Percentiles rank a stretch among this genome's conserved stretches.
Evolutionary conservation across 2,113 vertebrate species (phyloP).

Genomic region (Agelaius tricolor): DNA sequence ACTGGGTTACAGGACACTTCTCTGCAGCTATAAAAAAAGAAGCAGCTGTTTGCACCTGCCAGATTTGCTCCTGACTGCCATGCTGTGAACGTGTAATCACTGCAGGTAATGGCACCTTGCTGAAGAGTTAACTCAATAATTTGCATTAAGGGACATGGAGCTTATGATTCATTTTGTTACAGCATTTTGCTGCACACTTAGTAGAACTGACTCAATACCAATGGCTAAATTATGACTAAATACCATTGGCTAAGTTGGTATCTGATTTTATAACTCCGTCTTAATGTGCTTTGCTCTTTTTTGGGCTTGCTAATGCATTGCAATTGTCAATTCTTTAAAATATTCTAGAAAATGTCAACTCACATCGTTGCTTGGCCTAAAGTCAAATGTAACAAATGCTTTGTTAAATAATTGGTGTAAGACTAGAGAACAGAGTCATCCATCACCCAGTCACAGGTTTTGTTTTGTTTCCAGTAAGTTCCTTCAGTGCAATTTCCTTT

Average conservation of each 20-base stretch:
- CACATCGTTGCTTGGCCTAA: neutral
- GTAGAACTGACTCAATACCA: neutral
- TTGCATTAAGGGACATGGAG: neutral
- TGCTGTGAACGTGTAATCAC: neutral
- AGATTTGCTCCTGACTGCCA: neutral
- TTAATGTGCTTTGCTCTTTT: slow-evolving; percentile 1
- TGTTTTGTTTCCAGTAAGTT: slow-evolving; percentile 46
- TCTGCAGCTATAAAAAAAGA: neutral
- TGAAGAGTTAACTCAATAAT: slow-evolving; percentile 1
- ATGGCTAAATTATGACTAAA: slow-evolving; percentile 38
- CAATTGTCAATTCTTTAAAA: slow-evolving; percentile 9
- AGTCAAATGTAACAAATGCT: slow-evolving; percentile 38
- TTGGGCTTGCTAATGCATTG: neutral
- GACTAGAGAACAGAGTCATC: slow-evolving; percentile 24
- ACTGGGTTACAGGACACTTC: neutral
- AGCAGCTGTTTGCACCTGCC: neutral
- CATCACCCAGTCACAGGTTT: slow-evolving; percentile 55
- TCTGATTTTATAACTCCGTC: slow-evolving; percentile 21
- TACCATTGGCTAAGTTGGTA: neutral
- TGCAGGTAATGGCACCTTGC: neutral
- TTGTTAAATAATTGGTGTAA: slow-evolving; percentile 46
- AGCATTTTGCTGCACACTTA: neutral
- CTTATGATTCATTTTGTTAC: neutral
- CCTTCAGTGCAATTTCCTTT: slow-evolving; percentile 55
- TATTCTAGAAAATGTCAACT: slow-evolving; percentile 24